A percentile compares a stretch with the other conserved stretches of the same genome.
Conservation (phyloP, 2,888 invertebrate species). For the Lithophane leautieri region DNA sequence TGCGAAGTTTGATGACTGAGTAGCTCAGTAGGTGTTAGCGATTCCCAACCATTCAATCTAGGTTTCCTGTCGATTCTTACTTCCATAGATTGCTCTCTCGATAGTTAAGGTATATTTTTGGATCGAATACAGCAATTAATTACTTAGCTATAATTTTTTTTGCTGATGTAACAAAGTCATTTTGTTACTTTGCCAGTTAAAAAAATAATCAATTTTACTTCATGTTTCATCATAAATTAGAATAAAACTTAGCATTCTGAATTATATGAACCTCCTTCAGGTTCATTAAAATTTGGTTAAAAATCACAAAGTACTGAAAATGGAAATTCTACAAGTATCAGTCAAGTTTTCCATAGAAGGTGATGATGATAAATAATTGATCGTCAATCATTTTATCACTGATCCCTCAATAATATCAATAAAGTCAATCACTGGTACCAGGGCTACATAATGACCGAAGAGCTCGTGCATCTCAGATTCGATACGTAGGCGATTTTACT, state of each 20-base stretch:
- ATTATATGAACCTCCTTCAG: neutral
- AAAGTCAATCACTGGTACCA: constrained; percentile 62
- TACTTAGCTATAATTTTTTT: too few species aligned
- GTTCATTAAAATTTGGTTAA: neutral
- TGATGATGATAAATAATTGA: constrained; percentile 24
- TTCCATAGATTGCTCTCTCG: neutral
- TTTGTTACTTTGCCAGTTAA: neutral
- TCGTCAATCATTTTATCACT: constrained; percentile 49
- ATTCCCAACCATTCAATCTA: neutral
- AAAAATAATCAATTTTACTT: neutral
- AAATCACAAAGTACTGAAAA: neutral
- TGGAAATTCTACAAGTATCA: neutral
- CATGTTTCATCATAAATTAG: neutral
- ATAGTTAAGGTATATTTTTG: neutral
- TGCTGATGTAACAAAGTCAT: neutral
- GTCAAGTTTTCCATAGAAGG: neutral
- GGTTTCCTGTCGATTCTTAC: neutral
- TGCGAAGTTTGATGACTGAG: too few species aligned
- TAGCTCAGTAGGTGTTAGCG: neutral
- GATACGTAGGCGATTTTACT: constrained; percentile 50
- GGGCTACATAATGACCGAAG: constrained; percentile 50
- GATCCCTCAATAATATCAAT: constrained; percentile 41
- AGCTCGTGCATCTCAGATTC: constrained; percentile 28
- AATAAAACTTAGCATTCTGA: neutral
- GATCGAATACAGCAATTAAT: too few species aligned